Base-by-base conservation (phyloP, 2,888 invertebrate species). In the Phaonia tiefii region DNA sequence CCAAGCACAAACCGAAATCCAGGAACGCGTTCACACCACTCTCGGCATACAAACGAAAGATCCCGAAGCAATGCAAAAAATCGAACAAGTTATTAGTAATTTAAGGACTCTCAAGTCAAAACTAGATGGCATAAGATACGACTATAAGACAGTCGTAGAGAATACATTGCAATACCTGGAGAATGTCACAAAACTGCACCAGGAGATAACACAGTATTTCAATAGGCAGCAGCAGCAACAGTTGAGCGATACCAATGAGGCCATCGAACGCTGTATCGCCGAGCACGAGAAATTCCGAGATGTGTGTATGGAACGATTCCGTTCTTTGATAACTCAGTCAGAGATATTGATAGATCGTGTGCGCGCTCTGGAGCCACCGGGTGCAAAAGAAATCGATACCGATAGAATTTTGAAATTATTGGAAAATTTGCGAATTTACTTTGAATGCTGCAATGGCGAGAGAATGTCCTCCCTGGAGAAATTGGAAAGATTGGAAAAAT, bases 161-260 rank as follows among this genome's bases (percentile, higher is more conserved):
- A 93, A 94, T 91, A 91, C 95, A 65, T 92, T 95, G 80, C 92
- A 93, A 66, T 95, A 95, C 90, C 94, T 95, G 89, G 93, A 93
- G 85, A 94, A 93, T 86, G 90, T 95, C 75, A 90, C 91, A 44
- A 92, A 94, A 89, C 88, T 95, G 84, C 94, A 94, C 82, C 92
- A 92, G 82, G 92, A 92, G 83, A 93, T 94, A 82, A 93, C 93
- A 82, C 91, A 91, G 60, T 92, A 93, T 80, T 93, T 94, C 86
- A 87, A 89, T 78, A 86, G 90, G 69, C 87, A 87, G 56, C 82
- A 83, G 15, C 80, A 84, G 37, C 80, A 74, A 8, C 80, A 79
- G 60, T 81, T 81, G 17, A 5, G 4, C 4, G 86, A 92, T 10
- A 85, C 89, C 31, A 88, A 92, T 84, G 86, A 92, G 22, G 86